Evolutionary conservation across 2,797 vertebrate species (phyloP).

Genomic region (Chanos chanos): DNA sequence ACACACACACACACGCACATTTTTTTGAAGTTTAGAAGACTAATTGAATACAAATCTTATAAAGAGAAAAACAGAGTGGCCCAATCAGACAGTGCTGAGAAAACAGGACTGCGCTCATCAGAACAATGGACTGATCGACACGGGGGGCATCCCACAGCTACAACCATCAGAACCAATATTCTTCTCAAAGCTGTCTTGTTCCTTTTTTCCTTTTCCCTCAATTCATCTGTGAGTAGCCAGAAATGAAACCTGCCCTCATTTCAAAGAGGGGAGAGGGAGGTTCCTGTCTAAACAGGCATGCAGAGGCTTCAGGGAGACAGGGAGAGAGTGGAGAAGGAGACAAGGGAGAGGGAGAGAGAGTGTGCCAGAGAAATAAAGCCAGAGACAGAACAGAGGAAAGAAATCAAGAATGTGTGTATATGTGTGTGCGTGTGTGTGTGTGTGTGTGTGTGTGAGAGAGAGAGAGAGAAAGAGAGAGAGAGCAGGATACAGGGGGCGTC

Average conservation of each 20-base stretch:
- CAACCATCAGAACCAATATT: background rate
- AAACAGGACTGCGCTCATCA: constrained; percentile 9
- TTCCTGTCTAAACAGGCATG: constrained; percentile 57
- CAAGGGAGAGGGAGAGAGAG: constrained; percentile 7
- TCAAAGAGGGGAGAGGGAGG: constrained; percentile 41
- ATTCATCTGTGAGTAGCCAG: constrained; percentile 20
- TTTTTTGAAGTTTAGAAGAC: too few species aligned
- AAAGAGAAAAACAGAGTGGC: background rate
- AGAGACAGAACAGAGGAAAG: background rate
- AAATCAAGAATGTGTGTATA: background rate
- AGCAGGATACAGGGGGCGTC: constrained; percentile 45
- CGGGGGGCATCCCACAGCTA: background rate
- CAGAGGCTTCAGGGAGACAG: constrained; percentile 49
- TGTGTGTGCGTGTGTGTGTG: constrained; percentile 4
- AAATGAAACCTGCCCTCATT: constrained; percentile 55
- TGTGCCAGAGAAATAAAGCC: background rate
- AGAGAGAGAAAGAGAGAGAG: constrained; percentile 30
- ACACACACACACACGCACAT: background rate
- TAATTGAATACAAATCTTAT: constrained; percentile 6
- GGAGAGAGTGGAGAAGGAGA: constrained; percentile 34
- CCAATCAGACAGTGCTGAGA: constrained; percentile 1
- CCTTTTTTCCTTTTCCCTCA: background rate
- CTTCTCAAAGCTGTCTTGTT: background rate
- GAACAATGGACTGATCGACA: background rate
- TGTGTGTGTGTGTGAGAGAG: constrained; percentile 15